Evolutionary conservation across 2,888 invertebrate genomes (phyloP).

Genomic region (Hypomecis punctinalis): DNA sequence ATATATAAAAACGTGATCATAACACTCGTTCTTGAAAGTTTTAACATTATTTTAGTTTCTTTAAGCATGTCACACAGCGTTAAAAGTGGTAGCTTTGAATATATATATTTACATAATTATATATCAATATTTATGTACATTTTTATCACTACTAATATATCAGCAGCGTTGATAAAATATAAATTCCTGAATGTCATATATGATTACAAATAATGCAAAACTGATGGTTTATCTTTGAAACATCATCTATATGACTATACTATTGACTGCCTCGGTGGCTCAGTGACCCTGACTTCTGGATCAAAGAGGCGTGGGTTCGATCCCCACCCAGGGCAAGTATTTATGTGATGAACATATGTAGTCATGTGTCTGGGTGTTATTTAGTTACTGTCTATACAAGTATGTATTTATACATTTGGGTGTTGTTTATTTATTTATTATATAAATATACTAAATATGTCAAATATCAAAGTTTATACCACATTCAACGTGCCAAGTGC

Average conservation of each 20-base stretch:
- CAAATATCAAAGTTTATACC: conserved; percentile 25
- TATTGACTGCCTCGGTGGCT: no score
- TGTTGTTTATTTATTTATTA: no score
- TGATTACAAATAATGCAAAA: no score
- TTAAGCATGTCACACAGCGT: conserved; percentile 54
- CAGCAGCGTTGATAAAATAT: neutral
- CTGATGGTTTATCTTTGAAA: no score
- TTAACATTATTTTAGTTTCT: conserved; percentile 44
- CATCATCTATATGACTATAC: no score
- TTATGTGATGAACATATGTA: no score
- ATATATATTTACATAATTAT: conserved; percentile 14
- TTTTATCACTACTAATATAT: neutral
- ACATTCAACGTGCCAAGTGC: conserved; percentile 50
- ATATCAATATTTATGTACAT: neutral
- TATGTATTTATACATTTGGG: no score
- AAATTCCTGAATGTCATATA: neutral
- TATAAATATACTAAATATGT: conserved; percentile 1
- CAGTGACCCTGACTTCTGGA: no score
- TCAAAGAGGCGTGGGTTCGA: no score
- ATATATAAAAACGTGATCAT: conserved; percentile 32
- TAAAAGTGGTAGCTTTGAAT: conserved; percentile 51
- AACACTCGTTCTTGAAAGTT: conserved; percentile 46
- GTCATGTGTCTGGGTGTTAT: no score
- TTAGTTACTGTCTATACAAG: no score
- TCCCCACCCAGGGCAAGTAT: no score